Percentiles rank a stretch among this genome's conserved stretches.
These are phyloP conservation scores for Mustela nigripes DNA, from an alignment of 2,113 vertebrate genomes.

Conservation along the genomic window DNA sequence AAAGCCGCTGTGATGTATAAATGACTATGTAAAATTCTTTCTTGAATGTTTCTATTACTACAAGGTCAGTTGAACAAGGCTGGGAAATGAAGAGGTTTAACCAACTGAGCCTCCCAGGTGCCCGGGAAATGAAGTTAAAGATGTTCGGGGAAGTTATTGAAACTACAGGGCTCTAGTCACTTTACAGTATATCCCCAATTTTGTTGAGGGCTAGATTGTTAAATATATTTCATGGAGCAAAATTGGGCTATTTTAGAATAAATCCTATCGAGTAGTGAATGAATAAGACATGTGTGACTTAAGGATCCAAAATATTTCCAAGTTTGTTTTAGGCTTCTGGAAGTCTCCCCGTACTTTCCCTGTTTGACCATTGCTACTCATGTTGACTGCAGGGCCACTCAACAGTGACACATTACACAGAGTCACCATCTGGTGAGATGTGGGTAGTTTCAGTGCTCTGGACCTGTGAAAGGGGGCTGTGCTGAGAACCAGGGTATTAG, in stretches of 20 bases:
- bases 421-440: not conserved
- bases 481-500: not conserved
- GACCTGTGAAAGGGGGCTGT: not conserved
- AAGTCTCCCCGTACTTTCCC: not conserved
- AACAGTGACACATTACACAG: not conserved
- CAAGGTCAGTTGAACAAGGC: not conserved
- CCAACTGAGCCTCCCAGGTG: too few relatives aligned
- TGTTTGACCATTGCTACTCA: not conserved
- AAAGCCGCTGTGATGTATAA: not conserved
- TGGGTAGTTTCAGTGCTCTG: not conserved
- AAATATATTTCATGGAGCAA: not conserved
- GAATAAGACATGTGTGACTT: not conserved
- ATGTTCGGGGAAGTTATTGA: not conserved
- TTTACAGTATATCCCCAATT: constrained; percentile 11
- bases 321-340: not conserved
- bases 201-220: not conserved
- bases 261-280: not conserved
- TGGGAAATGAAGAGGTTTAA: not conserved
- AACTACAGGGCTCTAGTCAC: not conserved
- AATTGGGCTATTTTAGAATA: not conserved
- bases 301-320: not conserved
- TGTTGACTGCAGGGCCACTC: not conserved
- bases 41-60: constrained; percentile 33
- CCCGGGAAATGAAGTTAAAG: not conserved
- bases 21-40: not conserved